Base-by-base conservation (phyloP, 1,140 invertebrate genomes). In the Daktulosphaira vitifoliae region DNA sequence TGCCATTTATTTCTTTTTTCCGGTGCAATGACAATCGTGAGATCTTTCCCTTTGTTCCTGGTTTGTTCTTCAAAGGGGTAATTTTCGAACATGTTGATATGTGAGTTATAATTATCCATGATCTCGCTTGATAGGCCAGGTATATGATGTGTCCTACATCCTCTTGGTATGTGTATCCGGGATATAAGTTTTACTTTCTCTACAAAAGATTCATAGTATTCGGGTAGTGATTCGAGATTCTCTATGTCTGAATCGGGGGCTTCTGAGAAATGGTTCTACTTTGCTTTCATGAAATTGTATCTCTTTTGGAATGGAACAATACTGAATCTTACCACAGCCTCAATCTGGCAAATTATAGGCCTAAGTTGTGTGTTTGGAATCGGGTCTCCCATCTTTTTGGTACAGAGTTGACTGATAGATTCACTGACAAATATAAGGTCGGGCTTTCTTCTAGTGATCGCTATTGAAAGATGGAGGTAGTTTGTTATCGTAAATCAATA, bases 371-470 rank as follows among this genome's bases (percentile, higher is more conserved):
- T 33, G 18, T 26, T 49, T 33, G 62, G 62, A 49, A 65, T 65
- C n/a, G 42, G 62, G 9, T 65, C 44, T 49, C 42, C 38, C 26
- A 50, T 44, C n/a, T 42, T 23, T 50, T 65, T 65, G 18, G 39
- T 26, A 29, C 23, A 33, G 4, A 29, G 42, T 25, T 48, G 26
- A 25, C 13, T n/a, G 26, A 65, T 46, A 8, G 23, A 44, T 25
- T 65, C 62, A 65, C 37, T 33, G 26, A 50, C 62, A 65, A 65
- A 65, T 23, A 65, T 49, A 46, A 46, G 64, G 25, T 65, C 33
- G 20, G 22, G 33, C 46, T 23, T 37, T 49, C n/a, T 37, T 65
- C 64, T 48, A 65, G n/a, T 25, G 22, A 37, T 22, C 64, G 33
- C 64, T 51, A 49, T 50, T 26, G 37, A 65, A 65, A n/a, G 46